Conservation (phyloP, 2,113 vertebrate genomes). For the Cyrtonyx montezumae region DNA sequence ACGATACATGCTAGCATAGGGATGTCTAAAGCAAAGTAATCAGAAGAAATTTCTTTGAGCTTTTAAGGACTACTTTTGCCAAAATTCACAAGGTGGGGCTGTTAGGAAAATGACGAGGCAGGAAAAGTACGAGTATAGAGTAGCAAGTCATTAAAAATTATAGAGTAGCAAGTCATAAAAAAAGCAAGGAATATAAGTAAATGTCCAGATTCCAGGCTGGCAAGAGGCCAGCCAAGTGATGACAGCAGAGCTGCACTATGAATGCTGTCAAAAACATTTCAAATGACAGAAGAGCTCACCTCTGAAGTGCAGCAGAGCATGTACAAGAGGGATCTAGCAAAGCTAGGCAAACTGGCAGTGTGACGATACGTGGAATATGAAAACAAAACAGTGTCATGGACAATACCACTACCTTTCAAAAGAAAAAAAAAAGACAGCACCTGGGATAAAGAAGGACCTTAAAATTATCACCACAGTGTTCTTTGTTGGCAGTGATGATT, state of each 20-base stretch:
- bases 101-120: background rate
- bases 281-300: background rate
- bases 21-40: background rate
- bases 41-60: background rate
- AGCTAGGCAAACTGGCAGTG: background rate
- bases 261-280: conserved; percentile 22
- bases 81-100: background rate
- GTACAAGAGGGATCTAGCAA: background rate
- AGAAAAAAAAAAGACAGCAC: background rate
- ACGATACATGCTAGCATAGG: background rate
- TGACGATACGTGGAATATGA: background rate
- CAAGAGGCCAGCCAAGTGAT: background rate
- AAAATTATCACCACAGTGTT: background rate
- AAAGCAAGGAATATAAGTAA: background rate
- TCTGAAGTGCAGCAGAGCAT: background rate
- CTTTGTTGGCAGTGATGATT: background rate
- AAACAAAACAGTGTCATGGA: background rate
- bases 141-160: background rate
- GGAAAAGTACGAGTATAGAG: background rate
- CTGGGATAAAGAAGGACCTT: background rate
- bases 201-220: background rate
- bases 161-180: background rate
- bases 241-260: background rate
- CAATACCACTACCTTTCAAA: background rate
- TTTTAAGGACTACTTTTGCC: background rate